These are phyloP conservation scores for Eubasilissa regina DNA, from an alignment of 1,140 invertebrate genomes.

Conservation along the genomic window DNA sequence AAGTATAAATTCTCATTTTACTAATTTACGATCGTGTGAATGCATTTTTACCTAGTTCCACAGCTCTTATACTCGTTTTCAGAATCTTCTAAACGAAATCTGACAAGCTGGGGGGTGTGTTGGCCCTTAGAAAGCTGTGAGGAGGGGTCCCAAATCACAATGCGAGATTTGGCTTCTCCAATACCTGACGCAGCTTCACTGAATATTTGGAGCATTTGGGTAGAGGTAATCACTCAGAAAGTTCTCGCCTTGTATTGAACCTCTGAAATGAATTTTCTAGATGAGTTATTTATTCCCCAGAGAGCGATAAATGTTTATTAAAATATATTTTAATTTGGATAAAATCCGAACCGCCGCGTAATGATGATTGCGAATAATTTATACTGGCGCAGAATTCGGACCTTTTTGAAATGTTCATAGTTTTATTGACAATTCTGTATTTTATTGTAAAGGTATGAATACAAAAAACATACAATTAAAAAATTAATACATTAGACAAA, in stretches of 20 bases:
- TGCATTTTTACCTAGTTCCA: neutral
- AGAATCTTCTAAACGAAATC: neutral
- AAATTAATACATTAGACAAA: too few species aligned
- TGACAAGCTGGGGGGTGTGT: conserved; percentile 20
- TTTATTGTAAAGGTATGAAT: too few species aligned
- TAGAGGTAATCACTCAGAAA: conserved; percentile 31
- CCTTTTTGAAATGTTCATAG: too few species aligned
- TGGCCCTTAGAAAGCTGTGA: conserved; percentile 30
- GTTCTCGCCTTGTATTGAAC: conserved; percentile 32
- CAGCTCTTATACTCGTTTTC: conserved; percentile 12
- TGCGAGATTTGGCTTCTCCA: conserved; percentile 30
- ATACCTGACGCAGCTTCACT: neutral
- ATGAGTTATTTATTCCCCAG: conserved; percentile 5
- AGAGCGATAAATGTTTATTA: too few species aligned
- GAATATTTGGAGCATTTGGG: conserved; percentile 28
- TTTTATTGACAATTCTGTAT: too few species aligned
- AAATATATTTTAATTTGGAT: too few species aligned
- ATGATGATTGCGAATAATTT: neutral
- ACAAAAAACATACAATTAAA: too few species aligned
- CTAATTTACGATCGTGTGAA: neutral
- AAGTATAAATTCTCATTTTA: too few species aligned
- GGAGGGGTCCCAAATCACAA: conserved; percentile 25
- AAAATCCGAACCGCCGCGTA: neutral
- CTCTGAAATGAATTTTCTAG: conserved; percentile 27
- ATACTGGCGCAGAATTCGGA: too few species aligned